Conservation (phyloP, 1,140 invertebrate species). For the Calephelis virginiensis region DNA sequence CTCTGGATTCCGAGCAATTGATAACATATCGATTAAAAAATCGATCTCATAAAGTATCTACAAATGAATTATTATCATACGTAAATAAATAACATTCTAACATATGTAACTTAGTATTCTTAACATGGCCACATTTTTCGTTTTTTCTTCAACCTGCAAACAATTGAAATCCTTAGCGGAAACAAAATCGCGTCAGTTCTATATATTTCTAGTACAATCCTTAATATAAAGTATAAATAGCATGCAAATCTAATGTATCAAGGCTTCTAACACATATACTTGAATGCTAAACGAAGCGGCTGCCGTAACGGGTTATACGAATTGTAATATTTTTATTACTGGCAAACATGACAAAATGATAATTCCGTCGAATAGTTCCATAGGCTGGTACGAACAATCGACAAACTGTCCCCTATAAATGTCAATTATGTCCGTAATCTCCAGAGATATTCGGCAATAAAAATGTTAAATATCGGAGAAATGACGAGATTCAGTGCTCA, state of each 20-base stretch:
- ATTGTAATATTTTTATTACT: conserved; percentile 68
- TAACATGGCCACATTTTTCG: conserved; percentile 37
- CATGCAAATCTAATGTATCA: conserved; percentile 73
- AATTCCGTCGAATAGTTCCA: conserved; percentile 52
- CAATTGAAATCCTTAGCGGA: conserved; percentile 61
- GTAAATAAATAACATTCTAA: too few species aligned
- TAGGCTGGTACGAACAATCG: conserved; percentile 28
- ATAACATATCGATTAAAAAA: conserved; percentile 12
- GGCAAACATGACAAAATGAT: conserved; percentile 56
- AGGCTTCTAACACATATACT: conserved; percentile 47
- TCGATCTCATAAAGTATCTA: not conserved
- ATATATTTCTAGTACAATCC: conserved; percentile 44
- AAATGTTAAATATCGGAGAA: conserved; percentile 68
- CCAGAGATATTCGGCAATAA: conserved; percentile 69
- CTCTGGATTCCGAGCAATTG: too few species aligned
- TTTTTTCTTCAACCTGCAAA: conserved; percentile 50
- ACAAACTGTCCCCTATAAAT: conserved; percentile 60
- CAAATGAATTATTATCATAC: too few species aligned
- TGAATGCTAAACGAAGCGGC: conserved; percentile 71
- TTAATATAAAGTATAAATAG: conserved; percentile 49
- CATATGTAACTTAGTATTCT: too few species aligned
- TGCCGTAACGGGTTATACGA: conserved; percentile 69
- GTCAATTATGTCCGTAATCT: conserved; percentile 60
- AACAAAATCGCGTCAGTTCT: conserved; percentile 55
- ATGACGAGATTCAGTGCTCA: conserved; percentile 66